Evolutionary conservation across 2,888 invertebrate genomes (phyloP).

Genomic region (Neoascia interrupta): DNA sequence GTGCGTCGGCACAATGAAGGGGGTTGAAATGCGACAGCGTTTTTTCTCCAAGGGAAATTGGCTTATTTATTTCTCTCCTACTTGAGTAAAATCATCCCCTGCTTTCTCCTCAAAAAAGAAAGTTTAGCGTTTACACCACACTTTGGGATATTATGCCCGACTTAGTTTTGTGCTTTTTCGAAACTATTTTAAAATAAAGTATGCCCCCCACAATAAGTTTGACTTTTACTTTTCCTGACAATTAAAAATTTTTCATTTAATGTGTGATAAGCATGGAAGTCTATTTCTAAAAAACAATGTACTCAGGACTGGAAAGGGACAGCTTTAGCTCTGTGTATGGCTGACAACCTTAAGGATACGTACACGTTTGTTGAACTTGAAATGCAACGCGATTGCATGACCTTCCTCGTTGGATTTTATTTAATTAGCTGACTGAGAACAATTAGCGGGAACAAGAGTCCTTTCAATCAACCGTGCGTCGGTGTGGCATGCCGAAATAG

Average conservation of each 20-base stretch:
- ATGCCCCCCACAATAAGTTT: background rate
- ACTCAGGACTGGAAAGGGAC: background rate
- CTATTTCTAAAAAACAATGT: constrained; percentile 28
- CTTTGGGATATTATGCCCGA: background rate
- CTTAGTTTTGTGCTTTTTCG: too few relatives aligned
- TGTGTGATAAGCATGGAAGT: constrained; percentile 32
- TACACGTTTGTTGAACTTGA: constrained; percentile 55
- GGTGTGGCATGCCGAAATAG: background rate
- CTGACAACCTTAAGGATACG: constrained; percentile 11
- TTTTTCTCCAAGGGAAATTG: too few relatives aligned
- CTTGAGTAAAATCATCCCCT: too few relatives aligned
- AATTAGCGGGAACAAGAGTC: too few relatives aligned
- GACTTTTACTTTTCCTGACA: constrained; percentile 24
- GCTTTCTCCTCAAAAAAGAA: background rate
- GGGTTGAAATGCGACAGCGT: too few relatives aligned
- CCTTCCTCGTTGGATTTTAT: background rate
- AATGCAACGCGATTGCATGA: constrained; percentile 22
- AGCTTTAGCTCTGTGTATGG: background rate
- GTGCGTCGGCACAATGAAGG: too few relatives aligned
- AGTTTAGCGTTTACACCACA: constrained; percentile 11
- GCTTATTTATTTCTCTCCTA: too few relatives aligned
- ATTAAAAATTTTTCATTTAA: constrained; percentile 11
- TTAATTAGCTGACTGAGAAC: constrained; percentile 9
- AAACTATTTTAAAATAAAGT: too few relatives aligned
- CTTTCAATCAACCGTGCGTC: too few relatives aligned